Conservation (phyloP, 2,797 vertebrate species). For the Betta splendens region DNA sequence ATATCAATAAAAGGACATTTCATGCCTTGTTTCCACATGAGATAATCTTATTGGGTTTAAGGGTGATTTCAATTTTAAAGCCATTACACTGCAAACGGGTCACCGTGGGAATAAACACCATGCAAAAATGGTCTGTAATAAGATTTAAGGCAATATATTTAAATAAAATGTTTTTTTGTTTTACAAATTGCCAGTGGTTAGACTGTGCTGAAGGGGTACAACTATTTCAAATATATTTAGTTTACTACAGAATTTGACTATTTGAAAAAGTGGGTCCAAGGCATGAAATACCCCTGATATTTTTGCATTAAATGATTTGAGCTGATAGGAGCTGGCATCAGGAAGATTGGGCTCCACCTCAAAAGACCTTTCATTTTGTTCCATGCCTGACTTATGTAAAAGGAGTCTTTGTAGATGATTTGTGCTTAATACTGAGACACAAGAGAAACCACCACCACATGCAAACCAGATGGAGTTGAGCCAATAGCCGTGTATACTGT, state of each 20-base stretch:
- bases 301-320: slow-evolving; percentile 69
- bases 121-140: background rate
- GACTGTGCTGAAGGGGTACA: background rate
- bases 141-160: background rate
- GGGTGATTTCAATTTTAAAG: slow-evolving; percentile 13
- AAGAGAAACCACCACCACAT: background rate
- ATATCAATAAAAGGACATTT: slow-evolving; percentile 66
- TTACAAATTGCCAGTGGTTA: background rate
- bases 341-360: slow-evolving; percentile 71
- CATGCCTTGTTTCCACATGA: slow-evolving; percentile 61
- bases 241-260: too few species aligned
- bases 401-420: background rate
- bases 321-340: slow-evolving; percentile 70
- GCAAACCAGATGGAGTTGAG: background rate
- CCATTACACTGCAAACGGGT: background rate
- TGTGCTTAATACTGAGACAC: slow-evolving; percentile 2
- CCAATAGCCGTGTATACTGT: background rate
- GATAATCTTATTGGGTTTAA: background rate
- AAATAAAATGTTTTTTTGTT: too few species aligned
- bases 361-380: slow-evolving; percentile 61
- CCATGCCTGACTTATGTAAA: slow-evolving; percentile 15
- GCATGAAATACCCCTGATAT: slow-evolving; percentile 71
- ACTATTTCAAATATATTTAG: background rate
- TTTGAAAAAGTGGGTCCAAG: slow-evolving; percentile 52
- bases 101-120: slow-evolving; percentile 2